These are phyloP conservation scores for Hipposideros armiger DNA, from an alignment of 2,113 vertebrate genomes.

Conservation along the genomic window DNA sequence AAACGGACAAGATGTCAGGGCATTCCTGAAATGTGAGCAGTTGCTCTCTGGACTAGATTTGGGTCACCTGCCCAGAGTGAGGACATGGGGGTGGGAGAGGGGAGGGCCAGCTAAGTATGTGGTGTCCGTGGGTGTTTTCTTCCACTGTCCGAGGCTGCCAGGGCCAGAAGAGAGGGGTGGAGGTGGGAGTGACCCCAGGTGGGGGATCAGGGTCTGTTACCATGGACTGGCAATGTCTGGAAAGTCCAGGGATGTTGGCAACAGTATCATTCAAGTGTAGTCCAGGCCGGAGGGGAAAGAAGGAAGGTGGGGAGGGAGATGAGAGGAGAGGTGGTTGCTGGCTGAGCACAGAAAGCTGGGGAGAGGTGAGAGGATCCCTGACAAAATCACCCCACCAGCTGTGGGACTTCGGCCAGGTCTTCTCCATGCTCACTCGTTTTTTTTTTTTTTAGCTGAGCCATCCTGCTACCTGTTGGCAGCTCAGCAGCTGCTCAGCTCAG, in stretches of 20 bases:
- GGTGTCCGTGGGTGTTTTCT: not conserved
- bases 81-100: not conserved
- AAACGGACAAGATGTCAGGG: not conserved
- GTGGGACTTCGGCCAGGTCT: fast-evolving
- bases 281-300: not conserved
- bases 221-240: not conserved
- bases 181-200: not conserved
- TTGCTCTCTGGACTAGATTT: not conserved
- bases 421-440: not conserved
- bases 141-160: not conserved
- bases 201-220: not conserved
- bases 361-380: not conserved
- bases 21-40: not conserved
- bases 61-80: not conserved
- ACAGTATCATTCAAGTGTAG: not conserved
- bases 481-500: no score
- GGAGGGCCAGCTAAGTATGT: not conserved
- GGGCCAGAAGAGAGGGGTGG: not conserved
- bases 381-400: not conserved
- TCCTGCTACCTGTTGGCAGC: no score
- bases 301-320: not conserved
- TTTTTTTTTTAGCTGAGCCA: no score
- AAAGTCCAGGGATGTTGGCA: not conserved
- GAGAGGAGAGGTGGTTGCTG: not conserved
- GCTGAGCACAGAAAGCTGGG: fast-evolving